Base-by-base conservation (phyloP, 2,797 vertebrate genomes). In the Esox masquinongy region DNA sequence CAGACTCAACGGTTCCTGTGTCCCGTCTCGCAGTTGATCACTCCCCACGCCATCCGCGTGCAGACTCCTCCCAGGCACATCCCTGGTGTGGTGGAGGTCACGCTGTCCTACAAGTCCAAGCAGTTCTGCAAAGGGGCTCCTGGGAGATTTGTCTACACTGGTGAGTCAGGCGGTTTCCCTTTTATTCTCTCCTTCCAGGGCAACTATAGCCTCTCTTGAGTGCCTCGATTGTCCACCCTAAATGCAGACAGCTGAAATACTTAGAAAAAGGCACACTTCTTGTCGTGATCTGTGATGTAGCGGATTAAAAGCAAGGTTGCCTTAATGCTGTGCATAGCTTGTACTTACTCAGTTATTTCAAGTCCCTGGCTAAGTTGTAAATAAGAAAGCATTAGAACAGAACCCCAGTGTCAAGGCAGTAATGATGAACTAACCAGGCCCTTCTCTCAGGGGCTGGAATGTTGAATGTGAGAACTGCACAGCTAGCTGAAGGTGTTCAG, bases 111-210 rank as follows among this genome's bases (percentile, higher is more conserved):
- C 96, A 99, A 99, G 93, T 99, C 98, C 88, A 99, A 99, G 94
- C 98, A 99, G 93, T 99, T 99, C 95, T 99, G 98, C 94, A 99
- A 99, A 97, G 98, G 98, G 80, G 97, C 98, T 86, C 98, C 98
- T 0, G 98, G 98, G 79, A 95, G 98, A 88, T 99, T 99, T 24
- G 97, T 99, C 93, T 99, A 99, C 88, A 99, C 98, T 1, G 97
- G 98, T 99, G 84, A 97, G 96, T 89, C 77, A 51, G 24, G 8
- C 9, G 15, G 15, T 59, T 49, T 56, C 56, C 26, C 15, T 50
- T 17, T n/a, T 31, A 66, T 63, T 49, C n/a, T 71, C 39, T 63
- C 22, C 64, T 74, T 19, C 50, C 22, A 31, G 74, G 29, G 49
- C 36, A 39, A 39, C 7, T 39, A 39, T 5, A 39, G 36, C 5